Conservation (phyloP, 2,888 invertebrate genomes). For the Leptura quadrifasciata region DNA sequence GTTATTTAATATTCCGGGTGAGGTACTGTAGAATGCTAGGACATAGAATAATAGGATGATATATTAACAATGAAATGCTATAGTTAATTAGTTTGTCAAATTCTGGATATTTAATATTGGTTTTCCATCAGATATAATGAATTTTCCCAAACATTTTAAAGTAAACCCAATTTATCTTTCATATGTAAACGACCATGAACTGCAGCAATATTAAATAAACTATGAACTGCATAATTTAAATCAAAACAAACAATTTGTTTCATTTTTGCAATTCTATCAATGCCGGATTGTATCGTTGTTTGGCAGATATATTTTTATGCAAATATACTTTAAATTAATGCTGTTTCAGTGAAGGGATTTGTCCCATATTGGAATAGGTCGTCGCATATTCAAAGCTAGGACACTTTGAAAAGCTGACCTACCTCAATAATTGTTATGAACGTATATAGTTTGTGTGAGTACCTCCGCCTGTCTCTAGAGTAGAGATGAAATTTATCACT, state of each 20-base stretch:
- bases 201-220: slow-evolving; percentile 4
- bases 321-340: neutral
- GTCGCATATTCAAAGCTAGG: too few species aligned
- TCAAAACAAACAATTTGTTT: slow-evolving; percentile 11
- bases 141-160: neutral
- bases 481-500: too few species aligned
- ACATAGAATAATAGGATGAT: neutral
- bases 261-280: neutral
- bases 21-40: neutral
- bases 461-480: too few species aligned
- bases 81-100: slow-evolving; percentile 12
- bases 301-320: neutral
- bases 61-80: slow-evolving; percentile 9
- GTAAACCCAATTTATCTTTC: slow-evolving; percentile 20
- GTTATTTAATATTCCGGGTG: neutral
- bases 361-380: too few species aligned
- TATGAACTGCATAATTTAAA: neutral
- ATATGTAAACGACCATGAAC: slow-evolving; percentile 10
- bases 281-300: neutral
- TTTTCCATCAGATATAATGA: slow-evolving; percentile 15
- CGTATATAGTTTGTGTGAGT: too few species aligned
- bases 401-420: too few species aligned
- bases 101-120: slow-evolving; percentile 21
- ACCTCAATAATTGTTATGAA: too few species aligned
- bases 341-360: neutral